Base-by-base conservation (phyloP, 2,888 invertebrate genomes). In the Nomada ruficornis region DNA sequence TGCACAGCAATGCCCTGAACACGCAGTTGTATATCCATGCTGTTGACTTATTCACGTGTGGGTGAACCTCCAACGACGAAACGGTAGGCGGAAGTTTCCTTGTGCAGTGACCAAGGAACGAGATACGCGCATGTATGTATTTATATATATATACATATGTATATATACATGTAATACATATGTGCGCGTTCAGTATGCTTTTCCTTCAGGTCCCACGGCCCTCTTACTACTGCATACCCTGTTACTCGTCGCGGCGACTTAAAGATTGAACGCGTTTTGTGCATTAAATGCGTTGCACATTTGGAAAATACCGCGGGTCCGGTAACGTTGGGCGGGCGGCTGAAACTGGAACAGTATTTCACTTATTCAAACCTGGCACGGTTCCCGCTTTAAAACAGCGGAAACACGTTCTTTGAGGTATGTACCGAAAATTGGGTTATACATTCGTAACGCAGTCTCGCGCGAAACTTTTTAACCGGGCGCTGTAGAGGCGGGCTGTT, bases 1-100 rank as follows among this genome's bases (percentile, higher is more conserved):
- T 71, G 73, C 69, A 78, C 71, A 70, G 64, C 65, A 64, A 79
- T 77, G 77, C 26, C 36, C 60, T 67, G 86, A 72, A 78, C 87
- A 84, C 77, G 78, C 77, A 78, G 77, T 68, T 65, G 83, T 70
- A 78, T 81, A 73, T 80, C 79, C 77, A 65, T 77, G 76, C 81
- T 87, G 78, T 67, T 89, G 77, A 89, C 80, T 86, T 89, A 89
- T 86, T 89, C 83, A 82, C 59, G 74, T 68, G 70, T 67, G 77
- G 82, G 60, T 78, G 82, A 83, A 78, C 71, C 75, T 60, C 63
- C 82, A 72, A 74, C 78, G 74, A 68, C 74, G 78, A 78, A 82
- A 82, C 69, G 74, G 77, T 83, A 82, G 78, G 83, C 86, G 84
- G 83, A 87, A 87, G 80, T 87, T 89, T 83, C 82, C 69, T 80